These are phyloP conservation scores for Eledona agricola DNA, from an alignment of 2,888 invertebrate species.

Conservation along the genomic window DNA sequence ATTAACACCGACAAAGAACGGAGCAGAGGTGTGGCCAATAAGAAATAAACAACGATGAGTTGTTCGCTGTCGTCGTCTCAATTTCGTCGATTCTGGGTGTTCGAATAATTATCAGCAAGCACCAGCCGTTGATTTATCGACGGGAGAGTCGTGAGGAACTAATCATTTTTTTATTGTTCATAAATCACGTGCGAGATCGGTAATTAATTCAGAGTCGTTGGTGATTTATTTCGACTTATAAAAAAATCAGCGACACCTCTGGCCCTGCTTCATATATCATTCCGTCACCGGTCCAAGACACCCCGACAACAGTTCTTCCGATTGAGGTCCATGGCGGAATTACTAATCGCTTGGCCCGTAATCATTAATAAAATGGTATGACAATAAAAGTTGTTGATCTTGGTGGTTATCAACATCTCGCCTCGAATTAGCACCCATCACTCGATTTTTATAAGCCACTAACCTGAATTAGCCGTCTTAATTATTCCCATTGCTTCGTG, in stretches of 20 bases:
- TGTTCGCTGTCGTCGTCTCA: neutral
- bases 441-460: too few species aligned
- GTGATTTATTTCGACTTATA: neutral
- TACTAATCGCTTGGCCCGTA: too few species aligned
- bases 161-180: constrained; percentile 19
- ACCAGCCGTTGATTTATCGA: constrained; percentile 9
- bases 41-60: too few species aligned
- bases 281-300: too few species aligned
- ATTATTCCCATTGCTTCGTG: too few species aligned
- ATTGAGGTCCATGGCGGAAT: neutral
- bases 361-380: too few species aligned
- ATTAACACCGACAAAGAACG: too few species aligned
- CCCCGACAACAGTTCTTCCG: neutral
- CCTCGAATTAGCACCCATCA: too few species aligned
- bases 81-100: neutral
- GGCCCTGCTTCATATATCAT: neutral
- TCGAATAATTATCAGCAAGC: constrained; percentile 3
- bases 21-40: too few species aligned
- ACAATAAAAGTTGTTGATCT: too few species aligned
- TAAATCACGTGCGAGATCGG: constrained; percentile 9
- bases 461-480: too few species aligned
- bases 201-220: constrained; percentile 3
- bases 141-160: constrained; percentile 2
- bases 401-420: too few species aligned
- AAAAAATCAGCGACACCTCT: neutral